These are phyloP conservation scores for Musca vetustissima DNA, from an alignment of 1,140 invertebrate genomes.

Conservation along the genomic window DNA sequence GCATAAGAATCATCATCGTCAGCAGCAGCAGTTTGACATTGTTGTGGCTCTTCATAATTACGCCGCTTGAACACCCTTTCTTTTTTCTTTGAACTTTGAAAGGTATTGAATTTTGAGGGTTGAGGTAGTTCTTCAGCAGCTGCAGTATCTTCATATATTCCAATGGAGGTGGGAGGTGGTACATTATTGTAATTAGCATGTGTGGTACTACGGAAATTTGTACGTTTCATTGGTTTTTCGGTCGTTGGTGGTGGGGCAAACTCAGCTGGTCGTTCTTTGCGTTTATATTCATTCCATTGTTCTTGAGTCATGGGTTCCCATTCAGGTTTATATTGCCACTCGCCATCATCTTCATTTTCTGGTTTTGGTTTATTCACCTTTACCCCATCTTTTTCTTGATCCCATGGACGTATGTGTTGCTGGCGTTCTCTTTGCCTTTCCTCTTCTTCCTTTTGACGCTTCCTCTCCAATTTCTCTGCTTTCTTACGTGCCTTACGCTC, in stretches of 20 bases:
- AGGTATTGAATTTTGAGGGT: constrained; percentile 36
- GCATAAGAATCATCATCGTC: constrained; percentile 33
- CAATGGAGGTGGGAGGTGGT: neutral
- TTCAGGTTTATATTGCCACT: constrained; percentile 58
- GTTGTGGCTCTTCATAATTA: constrained; percentile 30
- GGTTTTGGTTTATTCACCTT: constrained; percentile 25
- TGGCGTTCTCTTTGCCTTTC: constrained; percentile 59
- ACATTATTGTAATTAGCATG: neutral
- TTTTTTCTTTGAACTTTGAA: constrained; percentile 38
- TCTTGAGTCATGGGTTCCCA: constrained; percentile 69
- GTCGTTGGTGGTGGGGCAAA: constrained; percentile 69
- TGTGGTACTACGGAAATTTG: constrained; percentile 48
- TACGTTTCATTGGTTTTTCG: constrained; percentile 44
- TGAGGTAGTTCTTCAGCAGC: constrained; percentile 24
- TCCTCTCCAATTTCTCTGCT: constrained; percentile 51
- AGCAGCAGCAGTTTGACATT: neutral
- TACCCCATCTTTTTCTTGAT: constrained; percentile 61
- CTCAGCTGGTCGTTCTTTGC: constrained; percentile 66
- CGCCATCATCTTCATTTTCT: constrained; percentile 41
- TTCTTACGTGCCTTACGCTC: constrained; percentile 55
- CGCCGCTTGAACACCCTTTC: constrained; percentile 40
- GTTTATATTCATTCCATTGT: constrained; percentile 76
- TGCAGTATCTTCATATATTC: constrained; percentile 9
- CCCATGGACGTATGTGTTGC: constrained; percentile 68
- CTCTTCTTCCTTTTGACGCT: constrained; percentile 48